Conservation (phyloP, 2,797 vertebrate species). For the Lagodon rhomboides region DNA sequence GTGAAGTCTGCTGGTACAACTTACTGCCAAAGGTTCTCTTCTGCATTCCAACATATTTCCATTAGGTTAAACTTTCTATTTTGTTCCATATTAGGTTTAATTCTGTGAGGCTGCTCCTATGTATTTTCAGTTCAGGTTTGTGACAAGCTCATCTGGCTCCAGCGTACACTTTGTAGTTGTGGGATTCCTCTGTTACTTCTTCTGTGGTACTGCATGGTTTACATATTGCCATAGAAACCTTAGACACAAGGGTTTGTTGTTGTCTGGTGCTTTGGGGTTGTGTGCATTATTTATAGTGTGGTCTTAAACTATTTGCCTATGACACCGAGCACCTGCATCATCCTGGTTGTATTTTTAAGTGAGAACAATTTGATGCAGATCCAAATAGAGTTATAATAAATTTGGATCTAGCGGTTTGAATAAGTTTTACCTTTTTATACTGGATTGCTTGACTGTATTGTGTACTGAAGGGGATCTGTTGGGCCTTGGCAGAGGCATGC, state of each 20-base stretch:
- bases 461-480: too few species aligned
- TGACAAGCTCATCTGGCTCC: not conserved
- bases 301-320: not conserved
- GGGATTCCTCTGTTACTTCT: not conserved
- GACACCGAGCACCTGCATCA: not conserved
- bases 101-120: not conserved
- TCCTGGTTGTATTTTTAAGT: not conserved
- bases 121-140: not conserved
- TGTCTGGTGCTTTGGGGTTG: not conserved
- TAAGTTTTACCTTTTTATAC: too few species aligned
- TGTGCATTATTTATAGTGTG: not conserved
- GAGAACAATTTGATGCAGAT: too few species aligned
- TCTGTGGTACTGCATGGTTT: not conserved
- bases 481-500: too few species aligned
- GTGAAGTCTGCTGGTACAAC: not conserved
- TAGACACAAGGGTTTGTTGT: not conserved
- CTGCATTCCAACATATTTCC: too few species aligned
- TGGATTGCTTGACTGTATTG: too few species aligned
- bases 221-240: not conserved
- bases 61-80: not conserved
- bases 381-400: too few species aligned
- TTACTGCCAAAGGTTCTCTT: not conserved
- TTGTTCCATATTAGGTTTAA: not conserved
- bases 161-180: not conserved
- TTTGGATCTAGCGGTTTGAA: too few species aligned